Percentiles rank a stretch among this genome's conserved stretches.
Evolutionary conservation across 1,140 invertebrate species (phyloP).

Genomic region (Andricus grossulariae): DNA sequence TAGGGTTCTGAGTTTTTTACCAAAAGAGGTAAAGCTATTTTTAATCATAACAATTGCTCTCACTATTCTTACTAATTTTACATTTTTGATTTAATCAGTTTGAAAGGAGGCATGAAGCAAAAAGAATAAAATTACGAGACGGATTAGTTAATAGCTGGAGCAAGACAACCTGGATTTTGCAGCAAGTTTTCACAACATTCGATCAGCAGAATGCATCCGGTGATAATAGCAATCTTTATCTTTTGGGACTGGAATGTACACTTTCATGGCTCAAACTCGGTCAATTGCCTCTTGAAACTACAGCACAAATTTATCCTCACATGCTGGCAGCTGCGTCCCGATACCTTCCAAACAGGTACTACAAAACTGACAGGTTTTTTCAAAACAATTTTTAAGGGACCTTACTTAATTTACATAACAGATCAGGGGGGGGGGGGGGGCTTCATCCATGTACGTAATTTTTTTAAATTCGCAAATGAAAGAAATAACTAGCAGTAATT

Average conservation of each 20-base stretch:
- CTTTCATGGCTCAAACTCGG: constrained; percentile 66
- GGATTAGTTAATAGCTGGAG: constrained; percentile 59
- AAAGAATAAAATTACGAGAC: constrained; percentile 47
- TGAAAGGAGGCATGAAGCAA: constrained; percentile 53
- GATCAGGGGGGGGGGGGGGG: no score
- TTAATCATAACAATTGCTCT: neutral
- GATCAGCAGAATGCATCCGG: constrained; percentile 50
- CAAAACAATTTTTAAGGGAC: no score
- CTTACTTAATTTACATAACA: no score
- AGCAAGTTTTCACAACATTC: constrained; percentile 65
- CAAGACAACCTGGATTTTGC: constrained; percentile 65
- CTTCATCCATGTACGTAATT: no score
- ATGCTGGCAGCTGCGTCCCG: constrained; percentile 64
- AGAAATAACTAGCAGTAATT: no score
- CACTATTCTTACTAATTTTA: neutral
- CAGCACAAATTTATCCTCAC: constrained; percentile 63
- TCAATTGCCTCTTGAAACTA: constrained; percentile 63
- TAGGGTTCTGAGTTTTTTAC: constrained; percentile 83
- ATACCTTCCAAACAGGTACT: constrained; percentile 64
- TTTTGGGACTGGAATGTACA: constrained; percentile 64
- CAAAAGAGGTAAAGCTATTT: constrained; percentile 83
- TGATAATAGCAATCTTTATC: constrained; percentile 54
- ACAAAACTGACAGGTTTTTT: neutral
- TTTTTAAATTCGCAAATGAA: no score
- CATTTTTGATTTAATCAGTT: constrained; percentile 55